Percentiles rank a stretch among this genome's conserved stretches.
phyloP scores from a whole-genome alignment of 2,113 vertebrate genomes.

The Odocoileus virginianus region DNA sequence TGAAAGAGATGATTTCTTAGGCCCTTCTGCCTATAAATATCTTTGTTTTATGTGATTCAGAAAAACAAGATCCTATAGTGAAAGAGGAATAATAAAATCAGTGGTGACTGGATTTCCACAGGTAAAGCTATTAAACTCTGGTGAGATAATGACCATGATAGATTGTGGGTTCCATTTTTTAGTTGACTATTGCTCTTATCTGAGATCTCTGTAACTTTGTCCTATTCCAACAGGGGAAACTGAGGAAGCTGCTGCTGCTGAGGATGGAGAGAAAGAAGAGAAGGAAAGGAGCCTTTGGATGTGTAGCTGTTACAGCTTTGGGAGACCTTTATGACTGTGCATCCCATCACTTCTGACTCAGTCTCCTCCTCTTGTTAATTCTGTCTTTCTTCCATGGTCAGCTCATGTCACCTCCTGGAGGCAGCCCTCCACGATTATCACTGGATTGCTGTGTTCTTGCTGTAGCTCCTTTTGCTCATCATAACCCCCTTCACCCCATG shows the following conservation, averaged over 20 bases:
- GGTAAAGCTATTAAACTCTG: neutral
- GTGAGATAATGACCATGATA: no score
- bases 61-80: neutral
- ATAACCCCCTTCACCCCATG: neutral
- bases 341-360: neutral
- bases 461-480: neutral
- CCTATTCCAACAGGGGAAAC: no score
- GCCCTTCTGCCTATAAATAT: neutral
- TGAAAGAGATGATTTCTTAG: neutral
- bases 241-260: neutral
- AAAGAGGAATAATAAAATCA: neutral
- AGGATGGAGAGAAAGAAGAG: neutral
- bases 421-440: neutral
- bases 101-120: neutral
- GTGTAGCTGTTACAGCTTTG: neutral
- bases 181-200: no score
- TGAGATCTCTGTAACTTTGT: neutral
- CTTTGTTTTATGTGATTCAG: neutral
- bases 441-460: neutral
- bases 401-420: neutral
- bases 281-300: rapidly evolving
- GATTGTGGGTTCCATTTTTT: neutral
- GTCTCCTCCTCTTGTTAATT: neutral
- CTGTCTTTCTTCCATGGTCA: neutral
- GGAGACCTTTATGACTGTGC: neutral